A percentile compares a stretch with the other conserved stretches of the same genome.
phyloP scores from a whole-genome alignment of 2,888 invertebrate species.

The Calameuta pallipes region DNA sequence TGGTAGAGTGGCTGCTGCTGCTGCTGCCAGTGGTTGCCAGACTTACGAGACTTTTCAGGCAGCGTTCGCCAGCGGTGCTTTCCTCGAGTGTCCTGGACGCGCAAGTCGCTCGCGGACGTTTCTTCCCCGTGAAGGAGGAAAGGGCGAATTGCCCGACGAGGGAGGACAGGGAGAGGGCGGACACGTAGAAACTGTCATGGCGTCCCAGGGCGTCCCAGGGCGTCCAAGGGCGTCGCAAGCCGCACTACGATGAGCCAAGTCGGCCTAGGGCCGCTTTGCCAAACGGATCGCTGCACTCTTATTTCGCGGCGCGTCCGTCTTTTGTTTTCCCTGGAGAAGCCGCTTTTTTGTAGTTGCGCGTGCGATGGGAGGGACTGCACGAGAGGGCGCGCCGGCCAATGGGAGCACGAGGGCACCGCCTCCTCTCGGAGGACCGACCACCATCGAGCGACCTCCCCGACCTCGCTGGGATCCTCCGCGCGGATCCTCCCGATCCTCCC shows the following conservation, averaged over 20 bases:
- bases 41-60: background rate
- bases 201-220: background rate
- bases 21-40: background rate
- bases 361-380: slow-evolving; percentile 56
- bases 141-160: background rate
- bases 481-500: slow-evolving; percentile 26
- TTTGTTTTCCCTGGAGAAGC: slow-evolving; percentile 28
- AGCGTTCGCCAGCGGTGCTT: background rate
- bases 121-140: background rate
- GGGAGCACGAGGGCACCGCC: slow-evolving; percentile 45
- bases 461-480: slow-evolving; percentile 3
- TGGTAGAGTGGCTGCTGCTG: background rate
- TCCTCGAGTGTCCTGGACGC: background rate
- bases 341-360: slow-evolving; percentile 37
- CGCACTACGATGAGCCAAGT: background rate
- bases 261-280: background rate
- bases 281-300: slow-evolving; percentile 8
- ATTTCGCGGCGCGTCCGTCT: slow-evolving; percentile 12
- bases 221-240: background rate
- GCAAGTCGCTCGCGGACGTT: background rate
- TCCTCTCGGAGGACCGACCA: slow-evolving; percentile 38
- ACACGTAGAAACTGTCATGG: slow-evolving; percentile 3
- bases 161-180: slow-evolving; percentile 1
- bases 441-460: slow-evolving; percentile 9
- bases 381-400: slow-evolving; percentile 48